Conservation (phyloP, 2,113 vertebrate species). For the Pteronura brasiliensis region DNA sequence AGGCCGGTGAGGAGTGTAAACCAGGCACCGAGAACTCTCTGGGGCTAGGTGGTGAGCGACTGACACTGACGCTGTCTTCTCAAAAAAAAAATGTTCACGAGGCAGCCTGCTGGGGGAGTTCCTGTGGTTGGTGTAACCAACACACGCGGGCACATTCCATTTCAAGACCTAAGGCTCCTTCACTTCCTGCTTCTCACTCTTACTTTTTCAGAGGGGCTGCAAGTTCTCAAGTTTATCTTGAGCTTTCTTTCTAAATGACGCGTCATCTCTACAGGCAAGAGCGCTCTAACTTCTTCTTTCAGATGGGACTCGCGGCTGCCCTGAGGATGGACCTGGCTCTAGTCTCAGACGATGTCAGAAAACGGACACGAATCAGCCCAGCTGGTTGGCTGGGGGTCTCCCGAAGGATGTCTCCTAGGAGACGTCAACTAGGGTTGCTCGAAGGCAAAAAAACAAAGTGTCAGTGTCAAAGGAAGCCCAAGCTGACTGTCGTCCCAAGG, state of each 20-base stretch:
- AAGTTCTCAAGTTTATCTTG: background rate
- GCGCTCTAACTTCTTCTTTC: slow-evolving; percentile 32
- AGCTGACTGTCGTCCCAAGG: background rate
- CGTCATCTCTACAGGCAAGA: background rate
- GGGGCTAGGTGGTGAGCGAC: background rate
- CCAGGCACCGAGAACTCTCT: background rate
- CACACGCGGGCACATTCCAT: background rate
- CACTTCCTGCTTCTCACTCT: slow-evolving; percentile 53
- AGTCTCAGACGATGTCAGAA: background rate
- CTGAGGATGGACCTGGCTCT: background rate
- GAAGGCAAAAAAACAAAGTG: background rate
- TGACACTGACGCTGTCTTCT: background rate
- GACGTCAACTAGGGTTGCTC: background rate
- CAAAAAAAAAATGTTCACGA: background rate
- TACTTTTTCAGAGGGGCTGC: background rate
- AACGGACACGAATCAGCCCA: background rate
- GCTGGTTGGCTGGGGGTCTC: no score
- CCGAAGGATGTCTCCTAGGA: background rate
- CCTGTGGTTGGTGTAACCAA: background rate
- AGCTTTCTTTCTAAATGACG: slow-evolving; percentile 53
- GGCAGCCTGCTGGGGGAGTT: background rate
- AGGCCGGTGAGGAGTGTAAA: background rate
- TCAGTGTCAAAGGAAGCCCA: background rate
- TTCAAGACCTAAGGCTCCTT: slow-evolving; percentile 20
- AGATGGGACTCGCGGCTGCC: background rate